Conservation (phyloP, 1,140 invertebrate genomes). For the Drosophila bifasciata region DNA sequence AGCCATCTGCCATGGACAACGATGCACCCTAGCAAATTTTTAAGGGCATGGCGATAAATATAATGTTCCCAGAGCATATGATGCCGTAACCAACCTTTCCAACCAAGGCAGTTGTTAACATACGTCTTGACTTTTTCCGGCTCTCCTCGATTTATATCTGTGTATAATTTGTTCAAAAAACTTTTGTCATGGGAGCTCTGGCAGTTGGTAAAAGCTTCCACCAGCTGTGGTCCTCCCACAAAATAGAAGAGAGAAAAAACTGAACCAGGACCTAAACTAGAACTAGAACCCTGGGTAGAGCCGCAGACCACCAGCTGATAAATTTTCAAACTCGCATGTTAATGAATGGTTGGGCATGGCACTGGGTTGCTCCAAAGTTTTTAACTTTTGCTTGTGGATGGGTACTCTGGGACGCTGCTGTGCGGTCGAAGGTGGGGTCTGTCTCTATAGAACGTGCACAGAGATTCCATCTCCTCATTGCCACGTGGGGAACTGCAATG, state of each 20-base stretch:
- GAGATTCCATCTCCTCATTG: background rate
- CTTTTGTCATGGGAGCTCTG: constrained; percentile 62
- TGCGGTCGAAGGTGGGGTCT: background rate
- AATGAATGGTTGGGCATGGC: constrained; percentile 52
- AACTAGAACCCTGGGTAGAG: background rate
- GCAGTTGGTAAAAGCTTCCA: constrained; percentile 51
- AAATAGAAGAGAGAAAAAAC: constrained; percentile 14
- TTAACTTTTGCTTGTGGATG: constrained; percentile 32
- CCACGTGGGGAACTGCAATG: too few relatives aligned
- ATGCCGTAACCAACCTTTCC: constrained; percentile 21
- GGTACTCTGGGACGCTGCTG: too few relatives aligned
- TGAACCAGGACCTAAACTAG: constrained; percentile 1
- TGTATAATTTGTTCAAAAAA: constrained; percentile 60
- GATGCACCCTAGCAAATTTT: constrained; percentile 10
- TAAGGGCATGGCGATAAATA: too few relatives aligned
- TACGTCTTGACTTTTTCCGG: constrained; percentile 18
- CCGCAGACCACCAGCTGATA: constrained; percentile 45
- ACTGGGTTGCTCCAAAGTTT: too few relatives aligned
- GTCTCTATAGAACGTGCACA: background rate
- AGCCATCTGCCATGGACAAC: too few relatives aligned
- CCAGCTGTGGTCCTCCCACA: constrained; percentile 21
- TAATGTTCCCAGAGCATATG: too few relatives aligned
- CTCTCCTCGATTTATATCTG: constrained; percentile 38
- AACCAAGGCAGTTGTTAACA: constrained; percentile 13
- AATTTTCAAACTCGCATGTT: constrained; percentile 74